These are phyloP conservation scores for Trichechus manatus DNA, from an alignment of 2,113 vertebrate species.

Conservation along the genomic window DNA sequence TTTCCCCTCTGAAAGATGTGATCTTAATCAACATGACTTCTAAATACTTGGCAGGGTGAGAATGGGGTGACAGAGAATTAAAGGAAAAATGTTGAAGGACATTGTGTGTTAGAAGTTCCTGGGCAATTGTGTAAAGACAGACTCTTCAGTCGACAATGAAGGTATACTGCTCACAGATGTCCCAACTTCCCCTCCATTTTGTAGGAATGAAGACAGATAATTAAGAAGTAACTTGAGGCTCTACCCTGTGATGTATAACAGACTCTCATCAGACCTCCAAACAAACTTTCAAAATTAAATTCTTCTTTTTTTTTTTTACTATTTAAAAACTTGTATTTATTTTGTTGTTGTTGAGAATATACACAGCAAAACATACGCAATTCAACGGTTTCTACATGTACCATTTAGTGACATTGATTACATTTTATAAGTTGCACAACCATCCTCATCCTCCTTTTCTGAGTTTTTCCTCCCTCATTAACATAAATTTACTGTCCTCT, in stretches of 20 bases:
- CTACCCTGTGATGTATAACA: neutral
- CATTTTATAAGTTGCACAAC: neutral
- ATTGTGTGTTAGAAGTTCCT: neutral
- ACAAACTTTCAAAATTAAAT: neutral
- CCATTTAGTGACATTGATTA: neutral
- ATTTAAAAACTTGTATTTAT: neutral
- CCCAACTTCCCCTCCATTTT: too few species aligned
- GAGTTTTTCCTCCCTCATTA: neutral
- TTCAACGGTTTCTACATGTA: neutral
- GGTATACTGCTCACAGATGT: neutral
- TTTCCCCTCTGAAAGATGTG: constrained; percentile 30
- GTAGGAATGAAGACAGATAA: neutral
- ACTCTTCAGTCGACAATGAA: neutral
- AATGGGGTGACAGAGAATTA: neutral
- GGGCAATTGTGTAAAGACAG: neutral
- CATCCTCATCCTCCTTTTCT: neutral
- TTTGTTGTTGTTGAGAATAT: neutral
- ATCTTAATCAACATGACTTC: constrained; percentile 18
- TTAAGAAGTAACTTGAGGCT: neutral
- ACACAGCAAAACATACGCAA: neutral
- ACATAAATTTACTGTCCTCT: neutral
- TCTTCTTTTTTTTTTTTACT: neutral
- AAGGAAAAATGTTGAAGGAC: neutral
- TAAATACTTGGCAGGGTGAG: neutral
- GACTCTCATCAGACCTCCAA: neutral